phyloP scores from a whole-genome alignment of 2,888 invertebrate genomes.

The Amorpha juglandis region DNA sequence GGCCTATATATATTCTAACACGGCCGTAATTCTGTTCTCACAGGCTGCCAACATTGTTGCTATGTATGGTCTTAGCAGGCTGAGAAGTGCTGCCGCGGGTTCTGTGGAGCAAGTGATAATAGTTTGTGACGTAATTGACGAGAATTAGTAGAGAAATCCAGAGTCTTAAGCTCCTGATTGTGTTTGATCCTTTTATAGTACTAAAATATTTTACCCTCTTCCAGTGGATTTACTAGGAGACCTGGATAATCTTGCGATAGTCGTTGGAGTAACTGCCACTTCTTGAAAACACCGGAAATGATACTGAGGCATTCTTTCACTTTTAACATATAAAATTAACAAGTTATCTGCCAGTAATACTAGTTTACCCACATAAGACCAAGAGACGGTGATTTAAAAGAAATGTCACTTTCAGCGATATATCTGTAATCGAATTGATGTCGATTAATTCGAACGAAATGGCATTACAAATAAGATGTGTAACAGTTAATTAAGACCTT shows the following conservation, averaged over 20 bases:
- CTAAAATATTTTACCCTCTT: too few relatives aligned
- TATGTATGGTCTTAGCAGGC: background rate
- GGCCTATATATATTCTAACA: conserved; percentile 39
- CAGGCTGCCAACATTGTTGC: conserved; percentile 9
- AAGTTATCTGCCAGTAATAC: background rate
- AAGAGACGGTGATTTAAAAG: background rate
- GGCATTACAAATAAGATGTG: conserved; percentile 19
- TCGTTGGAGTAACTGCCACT: too few relatives aligned
- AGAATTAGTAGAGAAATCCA: too few relatives aligned
- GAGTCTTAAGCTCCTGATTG: too few relatives aligned
- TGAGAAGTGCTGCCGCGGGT: background rate
- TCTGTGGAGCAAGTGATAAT: too few relatives aligned
- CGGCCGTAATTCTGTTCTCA: conserved; percentile 30
- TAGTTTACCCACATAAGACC: background rate
- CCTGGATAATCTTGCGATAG: too few relatives aligned
- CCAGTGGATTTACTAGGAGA: too few relatives aligned
- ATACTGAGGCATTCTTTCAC: background rate
- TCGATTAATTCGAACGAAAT: conserved; percentile 7
- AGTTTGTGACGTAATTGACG: too few relatives aligned
- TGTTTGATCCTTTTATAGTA: too few relatives aligned
- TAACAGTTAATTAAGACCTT: conserved; percentile 34
- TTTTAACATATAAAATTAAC: background rate
- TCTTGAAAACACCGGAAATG: too few relatives aligned
- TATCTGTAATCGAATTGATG: background rate
- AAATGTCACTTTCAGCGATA: background rate